A percentile compares a stretch with the other conserved stretches of the same genome.
phyloP scores from a whole-genome alignment of 2,888 invertebrate species.

The Panzeria rudis region DNA sequence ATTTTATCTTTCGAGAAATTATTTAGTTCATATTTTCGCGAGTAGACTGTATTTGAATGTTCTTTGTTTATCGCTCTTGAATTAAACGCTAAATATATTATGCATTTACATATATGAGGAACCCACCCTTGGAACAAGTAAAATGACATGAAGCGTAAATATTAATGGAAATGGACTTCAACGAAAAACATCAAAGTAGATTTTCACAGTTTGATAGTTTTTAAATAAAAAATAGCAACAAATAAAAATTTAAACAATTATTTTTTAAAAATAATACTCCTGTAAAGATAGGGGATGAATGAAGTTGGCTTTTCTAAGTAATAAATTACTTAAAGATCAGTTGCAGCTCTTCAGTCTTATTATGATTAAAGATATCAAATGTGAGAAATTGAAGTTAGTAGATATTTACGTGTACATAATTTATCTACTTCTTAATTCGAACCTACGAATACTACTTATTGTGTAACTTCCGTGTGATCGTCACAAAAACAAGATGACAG shows the following conservation, averaged over 20 bases:
- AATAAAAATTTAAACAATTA: not conserved
- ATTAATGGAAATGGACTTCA: slow-evolving; percentile 25
- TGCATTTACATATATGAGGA: not conserved
- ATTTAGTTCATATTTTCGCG: not conserved
- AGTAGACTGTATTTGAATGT: not conserved
- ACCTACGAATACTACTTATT: slow-evolving; percentile 39
- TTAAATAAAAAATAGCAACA: not conserved
- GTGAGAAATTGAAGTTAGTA: slow-evolving; percentile 22
- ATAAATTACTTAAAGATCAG: slow-evolving; percentile 26
- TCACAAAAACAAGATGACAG: slow-evolving; percentile 40
- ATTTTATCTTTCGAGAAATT: not conserved
- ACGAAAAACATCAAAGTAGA: not conserved
- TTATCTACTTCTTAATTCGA: slow-evolving; percentile 7
- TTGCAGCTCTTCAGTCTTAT: slow-evolving; percentile 13
- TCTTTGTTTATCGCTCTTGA: not conserved
- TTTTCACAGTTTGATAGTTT: slow-evolving; percentile 46
- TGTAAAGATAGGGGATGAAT: slow-evolving; percentile 29
- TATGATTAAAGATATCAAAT: slow-evolving; percentile 5
- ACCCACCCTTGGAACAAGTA: slow-evolving; percentile 18
- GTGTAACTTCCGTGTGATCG: slow-evolving; percentile 68
- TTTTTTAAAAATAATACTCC: not conserved
- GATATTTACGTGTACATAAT: not conserved
- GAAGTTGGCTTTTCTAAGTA: not conserved
- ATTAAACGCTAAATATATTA: not conserved
- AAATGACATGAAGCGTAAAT: slow-evolving; percentile 55